Base-by-base conservation (phyloP, 2,113 vertebrate species). In the Zosterops hypoxanthus region DNA sequence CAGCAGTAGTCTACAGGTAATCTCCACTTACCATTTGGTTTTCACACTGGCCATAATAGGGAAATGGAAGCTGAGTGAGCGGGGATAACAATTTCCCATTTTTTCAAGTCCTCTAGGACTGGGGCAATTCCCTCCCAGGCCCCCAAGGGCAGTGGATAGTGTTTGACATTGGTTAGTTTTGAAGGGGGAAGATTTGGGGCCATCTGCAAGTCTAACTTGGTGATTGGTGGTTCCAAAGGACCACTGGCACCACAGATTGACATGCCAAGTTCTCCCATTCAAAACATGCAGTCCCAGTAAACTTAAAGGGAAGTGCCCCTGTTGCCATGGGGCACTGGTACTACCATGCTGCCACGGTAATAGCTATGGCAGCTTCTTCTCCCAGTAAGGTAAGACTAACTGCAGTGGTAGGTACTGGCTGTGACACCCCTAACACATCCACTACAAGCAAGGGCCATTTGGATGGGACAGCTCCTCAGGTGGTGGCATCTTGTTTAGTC, bases 1-100 rank as follows among this genome's bases (percentile, higher is more conserved):
- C 1, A 2, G 33, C 2, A 4, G 7, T 4, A 46, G 33, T 4
- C 59, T 14, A 14, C n/a, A 28, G 28, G 9, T 28, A 18, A 55
- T 64, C 82, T 64, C 28, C 49, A 55, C 11, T 55, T 19, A 5
- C 14, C 14, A 2, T 47, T 64, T 64, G 57, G 33, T 22, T 64
- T 55, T 55, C 9, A 11, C 33, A 14, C 49, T 28, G n/a, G 49
- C 49, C n/a, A 9, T 28, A 19, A 41, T 7, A 8, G 50, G 25
- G 24, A 65, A 49, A 12, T 49, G 60, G 16, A 47, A 41, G 12
- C 29, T 49, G 50, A 56, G n/a, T n/a, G 41, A 84, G 28, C 8
- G 6, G 15, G 18, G n/a, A 49, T 47, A 49, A n/a, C 9, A 73
- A 65, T n/a, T 47, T 75, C n/a, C 41, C 29, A 7, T n/a, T 56